Evolutionary conservation across 2,888 invertebrate species (phyloP).

Genomic region (Sclerodermus sp.): DNA sequence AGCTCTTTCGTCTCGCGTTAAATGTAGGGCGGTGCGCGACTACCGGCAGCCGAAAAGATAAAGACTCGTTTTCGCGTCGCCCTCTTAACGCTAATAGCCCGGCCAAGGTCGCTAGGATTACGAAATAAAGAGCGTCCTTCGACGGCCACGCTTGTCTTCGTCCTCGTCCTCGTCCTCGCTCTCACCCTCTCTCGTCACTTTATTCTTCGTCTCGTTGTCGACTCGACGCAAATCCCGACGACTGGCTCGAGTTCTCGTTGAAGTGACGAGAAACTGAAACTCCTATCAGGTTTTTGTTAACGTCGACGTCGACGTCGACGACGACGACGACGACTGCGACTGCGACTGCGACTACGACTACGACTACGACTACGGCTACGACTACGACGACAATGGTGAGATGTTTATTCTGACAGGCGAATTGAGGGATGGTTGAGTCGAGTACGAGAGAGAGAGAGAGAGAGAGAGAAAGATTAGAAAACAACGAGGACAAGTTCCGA

Average conservation of each 20-base stretch:
- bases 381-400: no score
- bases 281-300: no score
- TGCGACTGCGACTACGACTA: no score
- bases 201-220: no score
- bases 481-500: background rate
- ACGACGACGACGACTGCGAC: no score
- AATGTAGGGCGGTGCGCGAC: background rate
- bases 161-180: background rate
- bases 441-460: background rate
- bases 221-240: no score
- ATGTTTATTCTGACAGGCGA: no score
- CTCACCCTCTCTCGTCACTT: constrained; percentile 6
- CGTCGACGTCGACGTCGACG: no score
- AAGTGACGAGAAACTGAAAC: no score
- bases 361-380: no score
- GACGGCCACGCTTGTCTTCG: constrained; percentile 14
- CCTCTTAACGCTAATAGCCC: constrained; percentile 23
- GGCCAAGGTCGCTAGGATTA: constrained; percentile 23
- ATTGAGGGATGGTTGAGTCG: constrained; percentile 2
- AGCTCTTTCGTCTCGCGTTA: constrained; percentile 1
- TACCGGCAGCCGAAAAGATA: background rate
- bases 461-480: no score
- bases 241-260: no score
- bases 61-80: constrained; percentile 3
- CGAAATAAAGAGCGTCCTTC: constrained; percentile 5